Conservation (phyloP, 2,888 invertebrate species). For the Agonopterix subpropinquella region DNA sequence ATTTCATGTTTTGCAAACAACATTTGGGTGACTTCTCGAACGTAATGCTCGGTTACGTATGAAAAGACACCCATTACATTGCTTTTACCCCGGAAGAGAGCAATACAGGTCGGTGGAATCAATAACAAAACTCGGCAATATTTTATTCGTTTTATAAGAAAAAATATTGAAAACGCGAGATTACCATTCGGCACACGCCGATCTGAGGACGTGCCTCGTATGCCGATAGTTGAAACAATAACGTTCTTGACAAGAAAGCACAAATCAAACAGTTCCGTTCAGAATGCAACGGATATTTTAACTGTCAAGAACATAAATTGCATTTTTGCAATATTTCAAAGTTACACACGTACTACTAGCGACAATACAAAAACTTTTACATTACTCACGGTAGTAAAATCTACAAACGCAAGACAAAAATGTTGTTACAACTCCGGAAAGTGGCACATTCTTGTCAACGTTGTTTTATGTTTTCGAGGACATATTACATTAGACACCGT, state of each 20-base stretch:
- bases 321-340: background rate
- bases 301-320: conserved; percentile 13
- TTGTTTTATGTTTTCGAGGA: no score
- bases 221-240: conserved; percentile 63
- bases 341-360: no score
- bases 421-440: no score
- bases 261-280: conserved; percentile 48
- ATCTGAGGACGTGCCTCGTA: conserved; percentile 49
- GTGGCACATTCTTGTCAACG: no score
- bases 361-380: no score
- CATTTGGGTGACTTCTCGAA: no score
- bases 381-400: no score
- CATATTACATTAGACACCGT: no score
- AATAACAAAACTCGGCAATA: conserved; percentile 30
- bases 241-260: conserved; percentile 55
- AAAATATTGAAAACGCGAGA: conserved; percentile 54
- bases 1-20: no score
- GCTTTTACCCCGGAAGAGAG: background rate
- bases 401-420: no score
- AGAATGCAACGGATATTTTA: conserved; percentile 12
- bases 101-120: conserved; percentile 26
- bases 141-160: conserved; percentile 44
- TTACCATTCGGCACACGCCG: conserved; percentile 54
- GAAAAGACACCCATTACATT: background rate
- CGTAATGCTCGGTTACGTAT: no score